phyloP scores from a whole-genome alignment of 2,888 invertebrate species.

The Rhagonycha fulva region DNA sequence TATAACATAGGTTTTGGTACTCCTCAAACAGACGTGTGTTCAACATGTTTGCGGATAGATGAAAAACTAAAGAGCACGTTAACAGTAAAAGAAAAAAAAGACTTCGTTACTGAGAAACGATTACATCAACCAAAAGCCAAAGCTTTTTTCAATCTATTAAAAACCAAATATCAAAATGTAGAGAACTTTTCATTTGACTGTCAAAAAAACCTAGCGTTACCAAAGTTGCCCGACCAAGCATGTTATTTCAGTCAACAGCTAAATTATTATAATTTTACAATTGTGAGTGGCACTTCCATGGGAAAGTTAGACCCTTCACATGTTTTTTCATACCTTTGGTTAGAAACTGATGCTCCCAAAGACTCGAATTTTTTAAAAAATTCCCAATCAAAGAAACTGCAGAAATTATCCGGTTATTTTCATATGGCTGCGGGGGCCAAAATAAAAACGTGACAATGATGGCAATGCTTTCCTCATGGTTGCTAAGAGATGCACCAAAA shows the following conservation, averaged over 20 bases:
- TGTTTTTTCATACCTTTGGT: too few relatives aligned
- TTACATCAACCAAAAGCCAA: not conserved
- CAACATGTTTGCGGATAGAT: not conserved
- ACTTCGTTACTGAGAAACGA: not conserved
- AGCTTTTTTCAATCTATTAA: not conserved
- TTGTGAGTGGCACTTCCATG: too few relatives aligned
- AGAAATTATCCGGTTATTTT: too few relatives aligned
- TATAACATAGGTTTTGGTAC: conserved; percentile 4
- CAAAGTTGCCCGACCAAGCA: conserved; percentile 16
- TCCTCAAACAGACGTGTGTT: not conserved
- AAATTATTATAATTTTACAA: conserved; percentile 8
- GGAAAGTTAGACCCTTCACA: too few relatives aligned
- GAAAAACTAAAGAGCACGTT: not conserved
- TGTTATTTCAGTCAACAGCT: conserved; percentile 8
- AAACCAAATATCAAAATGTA: not conserved
- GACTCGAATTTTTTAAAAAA: too few relatives aligned
- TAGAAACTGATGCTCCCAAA: too few relatives aligned
- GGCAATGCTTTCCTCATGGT: too few relatives aligned
- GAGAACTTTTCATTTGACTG: conserved; percentile 13
- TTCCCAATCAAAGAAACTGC: too few relatives aligned
- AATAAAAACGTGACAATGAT: too few relatives aligned
- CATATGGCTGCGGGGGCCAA: too few relatives aligned
- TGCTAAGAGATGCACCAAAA: too few relatives aligned
- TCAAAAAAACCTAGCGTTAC: conserved; percentile 14
- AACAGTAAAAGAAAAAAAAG: too few relatives aligned